Evolutionary conservation across 2,113 vertebrate genomes (phyloP).

Genomic region (Chlorodrepanis virens): DNA sequence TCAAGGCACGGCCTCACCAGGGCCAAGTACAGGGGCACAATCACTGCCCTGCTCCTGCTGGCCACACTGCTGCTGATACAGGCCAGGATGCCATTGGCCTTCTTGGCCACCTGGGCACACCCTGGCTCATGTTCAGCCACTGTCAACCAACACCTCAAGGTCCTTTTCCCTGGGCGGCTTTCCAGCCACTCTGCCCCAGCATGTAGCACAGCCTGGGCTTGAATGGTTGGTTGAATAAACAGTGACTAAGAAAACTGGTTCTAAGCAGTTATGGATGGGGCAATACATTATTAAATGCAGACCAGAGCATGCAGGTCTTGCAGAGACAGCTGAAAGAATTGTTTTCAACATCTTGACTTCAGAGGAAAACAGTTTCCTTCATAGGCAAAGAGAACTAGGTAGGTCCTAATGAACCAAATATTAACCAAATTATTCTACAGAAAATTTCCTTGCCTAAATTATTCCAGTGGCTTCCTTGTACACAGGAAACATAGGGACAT

Average conservation of each 20-base stretch:
- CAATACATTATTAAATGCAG: neutral
- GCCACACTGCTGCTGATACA: neutral
- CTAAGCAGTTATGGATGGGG: neutral
- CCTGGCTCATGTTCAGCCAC: neutral
- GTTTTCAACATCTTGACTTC: neutral
- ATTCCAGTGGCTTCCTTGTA: neutral
- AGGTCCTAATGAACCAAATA: neutral
- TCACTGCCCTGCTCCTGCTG: neutral
- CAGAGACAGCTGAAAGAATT: neutral
- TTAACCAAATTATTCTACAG: neutral
- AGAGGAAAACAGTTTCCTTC: neutral
- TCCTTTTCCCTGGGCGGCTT: neutral
- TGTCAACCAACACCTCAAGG: accelerated
- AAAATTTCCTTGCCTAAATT: neutral
- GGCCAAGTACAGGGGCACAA: accelerated
- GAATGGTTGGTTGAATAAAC: neutral
- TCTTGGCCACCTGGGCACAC: neutral
- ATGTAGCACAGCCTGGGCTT: neutral
- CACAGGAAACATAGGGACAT: neutral
- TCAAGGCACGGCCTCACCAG: accelerated
- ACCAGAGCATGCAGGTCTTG: neutral
- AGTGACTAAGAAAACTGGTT: neutral
- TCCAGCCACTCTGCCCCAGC: neutral
- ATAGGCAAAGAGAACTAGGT: neutral
- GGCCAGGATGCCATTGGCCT: neutral